A percentile compares a stretch with the other conserved stretches of the same genome.
Evolutionary conservation across 2,113 vertebrate species (phyloP).

Genomic region (Pseudopodoces humilis): DNA sequence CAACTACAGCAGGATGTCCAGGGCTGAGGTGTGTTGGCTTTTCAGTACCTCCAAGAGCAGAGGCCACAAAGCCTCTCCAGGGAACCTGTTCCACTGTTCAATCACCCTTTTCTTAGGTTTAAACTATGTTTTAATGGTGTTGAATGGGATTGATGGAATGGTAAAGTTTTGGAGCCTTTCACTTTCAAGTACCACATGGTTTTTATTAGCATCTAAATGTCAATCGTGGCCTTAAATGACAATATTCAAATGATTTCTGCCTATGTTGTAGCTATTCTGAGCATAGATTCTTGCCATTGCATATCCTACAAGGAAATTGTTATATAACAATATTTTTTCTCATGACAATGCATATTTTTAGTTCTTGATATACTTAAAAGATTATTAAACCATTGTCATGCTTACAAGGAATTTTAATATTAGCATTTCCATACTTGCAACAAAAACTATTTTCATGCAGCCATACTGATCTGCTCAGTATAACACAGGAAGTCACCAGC

Average conservation of each 20-base stretch:
- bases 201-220: not conserved
- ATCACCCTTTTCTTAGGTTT: not conserved
- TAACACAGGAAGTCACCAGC: not conserved
- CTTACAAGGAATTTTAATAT: not conserved
- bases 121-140: not conserved
- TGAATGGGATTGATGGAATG: not conserved
- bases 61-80: not conserved
- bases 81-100: not conserved
- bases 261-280: not conserved
- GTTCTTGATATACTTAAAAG: not conserved
- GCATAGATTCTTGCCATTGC: not conserved
- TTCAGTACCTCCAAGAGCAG: not conserved
- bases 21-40: not conserved
- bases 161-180: not conserved
- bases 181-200: not conserved
- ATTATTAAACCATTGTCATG: not conserved
- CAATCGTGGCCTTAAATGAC: not conserved
- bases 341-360: not conserved
- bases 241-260: not conserved
- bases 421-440: not conserved
- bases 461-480: not conserved
- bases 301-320: not conserved
- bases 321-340: not conserved
- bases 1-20: not conserved
- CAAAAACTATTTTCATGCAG: not conserved